Conservation (phyloP, 1,140 invertebrate species). For the Platyscapa corneri region DNA sequence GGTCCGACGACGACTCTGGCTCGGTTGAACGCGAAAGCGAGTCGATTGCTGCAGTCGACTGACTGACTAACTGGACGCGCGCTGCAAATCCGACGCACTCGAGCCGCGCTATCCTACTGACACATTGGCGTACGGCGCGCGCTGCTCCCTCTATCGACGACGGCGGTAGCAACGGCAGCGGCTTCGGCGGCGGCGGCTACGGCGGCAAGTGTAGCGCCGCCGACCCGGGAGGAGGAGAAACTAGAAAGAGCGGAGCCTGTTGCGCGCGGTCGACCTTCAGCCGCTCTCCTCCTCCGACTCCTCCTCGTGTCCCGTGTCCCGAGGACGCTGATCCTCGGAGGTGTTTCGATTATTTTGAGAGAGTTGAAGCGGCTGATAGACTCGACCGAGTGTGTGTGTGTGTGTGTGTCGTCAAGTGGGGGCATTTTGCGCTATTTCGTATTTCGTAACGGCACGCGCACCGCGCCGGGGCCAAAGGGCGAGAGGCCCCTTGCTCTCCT, state of each 20-base stretch:
- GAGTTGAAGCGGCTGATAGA: not conserved
- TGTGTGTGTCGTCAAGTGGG: too few relatives aligned
- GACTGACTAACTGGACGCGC: not conserved
- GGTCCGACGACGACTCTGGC: not conserved
- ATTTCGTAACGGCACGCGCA: too few relatives aligned
- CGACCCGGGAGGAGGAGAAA: not conserved
- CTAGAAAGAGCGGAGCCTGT: conserved; percentile 40
- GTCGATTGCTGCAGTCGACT: not conserved
- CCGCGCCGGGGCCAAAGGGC: too few relatives aligned
- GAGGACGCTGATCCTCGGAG: not conserved
- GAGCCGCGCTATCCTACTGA: conserved; percentile 64
- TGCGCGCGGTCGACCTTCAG: conserved; percentile 43
- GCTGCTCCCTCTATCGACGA: not conserved
- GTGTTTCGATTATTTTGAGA: not conserved
- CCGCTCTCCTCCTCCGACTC: not conserved
- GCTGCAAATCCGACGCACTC: not conserved
- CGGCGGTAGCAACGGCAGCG: not conserved
- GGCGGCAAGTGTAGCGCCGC: conserved; percentile 3
- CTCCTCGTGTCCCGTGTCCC: not conserved
- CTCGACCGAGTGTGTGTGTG: too few relatives aligned
- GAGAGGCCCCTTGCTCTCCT: too few relatives aligned
- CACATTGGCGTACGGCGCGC: conserved; percentile 56
- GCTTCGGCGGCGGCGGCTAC: not conserved
- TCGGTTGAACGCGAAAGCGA: not conserved
- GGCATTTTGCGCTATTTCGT: too few relatives aligned